Conservation (phyloP, 2,888 invertebrate species). For the Chalcosyrphus nemorum region DNA sequence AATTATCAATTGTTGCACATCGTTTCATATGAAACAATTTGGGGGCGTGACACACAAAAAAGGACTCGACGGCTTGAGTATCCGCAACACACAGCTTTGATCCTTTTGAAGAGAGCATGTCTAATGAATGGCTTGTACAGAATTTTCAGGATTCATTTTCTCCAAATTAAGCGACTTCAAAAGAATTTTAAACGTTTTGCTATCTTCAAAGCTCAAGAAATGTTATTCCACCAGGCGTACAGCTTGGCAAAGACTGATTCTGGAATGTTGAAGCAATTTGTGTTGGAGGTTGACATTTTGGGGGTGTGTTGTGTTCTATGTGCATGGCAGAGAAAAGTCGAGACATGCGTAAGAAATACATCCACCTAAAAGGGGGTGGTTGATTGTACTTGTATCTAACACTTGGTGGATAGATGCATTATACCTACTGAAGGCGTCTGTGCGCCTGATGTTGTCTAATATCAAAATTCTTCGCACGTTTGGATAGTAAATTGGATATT, state of each 20-base stretch:
- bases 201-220: slow-evolving; percentile 81
- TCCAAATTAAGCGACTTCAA: slow-evolving; percentile 77
- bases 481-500: slow-evolving; percentile 77
- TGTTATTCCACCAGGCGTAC: slow-evolving; percentile 79
- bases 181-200: slow-evolving; percentile 78
- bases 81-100: slow-evolving; percentile 39
- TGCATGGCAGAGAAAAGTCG: slow-evolving; percentile 19
- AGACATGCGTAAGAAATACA: slow-evolving; percentile 63
- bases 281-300: not conserved
- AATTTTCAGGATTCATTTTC: slow-evolving; percentile 50
- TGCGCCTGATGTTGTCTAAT: slow-evolving; percentile 80
- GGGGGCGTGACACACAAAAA: too few relatives aligned
- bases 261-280: not conserved
- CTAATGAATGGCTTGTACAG: not conserved
- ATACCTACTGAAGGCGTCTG: slow-evolving; percentile 70
- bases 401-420: not conserved
- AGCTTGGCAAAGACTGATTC: slow-evolving; percentile 67
- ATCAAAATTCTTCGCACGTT: slow-evolving; percentile 80
- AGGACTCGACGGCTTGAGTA: not conserved
- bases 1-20: too few relatives aligned
- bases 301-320: not conserved
- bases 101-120: slow-evolving; percentile 31
- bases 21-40: too few relatives aligned
- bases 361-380: not conserved
- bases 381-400: slow-evolving; percentile 26